Percentiles rank a stretch among this genome's conserved stretches.
Evolutionary conservation across 2,113 vertebrate species (phyloP).

Genomic region (Coracopsis vasa): DNA sequence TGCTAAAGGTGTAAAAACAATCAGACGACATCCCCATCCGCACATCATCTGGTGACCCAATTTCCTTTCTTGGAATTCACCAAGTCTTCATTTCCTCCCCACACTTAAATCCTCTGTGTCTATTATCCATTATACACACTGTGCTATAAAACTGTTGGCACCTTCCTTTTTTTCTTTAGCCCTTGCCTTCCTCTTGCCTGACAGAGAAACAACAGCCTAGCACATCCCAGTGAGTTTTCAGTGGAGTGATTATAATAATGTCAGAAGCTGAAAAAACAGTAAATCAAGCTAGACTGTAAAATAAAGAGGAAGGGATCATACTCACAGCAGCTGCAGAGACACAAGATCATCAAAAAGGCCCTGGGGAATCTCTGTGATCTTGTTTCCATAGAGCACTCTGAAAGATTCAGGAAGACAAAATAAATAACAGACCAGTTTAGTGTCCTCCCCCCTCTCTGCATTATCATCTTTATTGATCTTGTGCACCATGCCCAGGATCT

Average conservation of each 20-base stretch:
- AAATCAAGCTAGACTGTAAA: constrained; percentile 4
- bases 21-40: background rate
- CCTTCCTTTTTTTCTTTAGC: background rate
- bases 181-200: background rate
- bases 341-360: constrained; percentile 96
- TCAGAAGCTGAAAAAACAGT: background rate
- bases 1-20: constrained; percentile 1
- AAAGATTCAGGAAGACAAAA: constrained; percentile 63
- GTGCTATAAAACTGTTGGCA: constrained; percentile 41
- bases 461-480: constrained; percentile 57
- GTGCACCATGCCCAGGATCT: constrained; percentile 43
- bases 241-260: background rate
- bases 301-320: constrained; percentile 66
- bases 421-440: constrained; percentile 55
- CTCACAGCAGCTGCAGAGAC: constrained; percentile 97
- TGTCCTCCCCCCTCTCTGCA: constrained; percentile 31
- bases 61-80: constrained; percentile 24
- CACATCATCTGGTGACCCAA: background rate
- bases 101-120: background rate
- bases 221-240: background rate
- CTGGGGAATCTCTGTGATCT: constrained; percentile 96
- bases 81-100: background rate
- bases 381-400: constrained; percentile 98
- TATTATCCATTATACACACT: background rate
- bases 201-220: background rate